Conservation (phyloP, 2,888 invertebrate genomes). For the Conistra vaccinii region DNA sequence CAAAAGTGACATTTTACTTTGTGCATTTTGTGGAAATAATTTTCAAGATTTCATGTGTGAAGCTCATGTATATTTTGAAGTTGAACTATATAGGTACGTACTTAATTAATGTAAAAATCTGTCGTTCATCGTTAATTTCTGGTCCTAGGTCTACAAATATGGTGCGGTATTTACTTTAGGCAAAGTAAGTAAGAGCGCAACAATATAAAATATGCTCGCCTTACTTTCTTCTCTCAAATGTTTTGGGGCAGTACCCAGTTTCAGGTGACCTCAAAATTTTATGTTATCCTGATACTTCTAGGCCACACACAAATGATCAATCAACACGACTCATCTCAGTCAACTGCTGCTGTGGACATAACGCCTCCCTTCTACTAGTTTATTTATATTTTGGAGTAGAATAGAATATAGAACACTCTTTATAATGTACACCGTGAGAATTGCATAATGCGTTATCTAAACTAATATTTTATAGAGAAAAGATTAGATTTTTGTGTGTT, state of each 20-base stretch:
- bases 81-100: not conserved
- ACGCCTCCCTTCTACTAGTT: not conserved
- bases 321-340: not conserved
- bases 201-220: not conserved
- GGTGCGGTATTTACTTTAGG: too few species aligned
- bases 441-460: too few species aligned
- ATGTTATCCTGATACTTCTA: conserved; percentile 4
- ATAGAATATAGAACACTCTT: not conserved
- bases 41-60: not conserved
- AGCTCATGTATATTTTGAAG: not conserved
- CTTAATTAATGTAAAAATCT: not conserved
- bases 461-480: too few species aligned
- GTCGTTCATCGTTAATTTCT: not conserved
- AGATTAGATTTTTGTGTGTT: too few species aligned
- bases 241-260: not conserved
- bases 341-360: not conserved
- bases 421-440: not conserved
- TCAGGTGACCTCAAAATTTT: not conserved
- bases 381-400: not conserved
- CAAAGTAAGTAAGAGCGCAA: not conserved
- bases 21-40: conserved; percentile 12
- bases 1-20: conserved; percentile 29
- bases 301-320: not conserved
- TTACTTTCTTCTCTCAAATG: not conserved
- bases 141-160: not conserved